Evolutionary conservation across 2,888 invertebrate genomes (phyloP), one percentile per base, ranked within the genome.

Genomic region (Myopa tessellatipennis): DNA sequence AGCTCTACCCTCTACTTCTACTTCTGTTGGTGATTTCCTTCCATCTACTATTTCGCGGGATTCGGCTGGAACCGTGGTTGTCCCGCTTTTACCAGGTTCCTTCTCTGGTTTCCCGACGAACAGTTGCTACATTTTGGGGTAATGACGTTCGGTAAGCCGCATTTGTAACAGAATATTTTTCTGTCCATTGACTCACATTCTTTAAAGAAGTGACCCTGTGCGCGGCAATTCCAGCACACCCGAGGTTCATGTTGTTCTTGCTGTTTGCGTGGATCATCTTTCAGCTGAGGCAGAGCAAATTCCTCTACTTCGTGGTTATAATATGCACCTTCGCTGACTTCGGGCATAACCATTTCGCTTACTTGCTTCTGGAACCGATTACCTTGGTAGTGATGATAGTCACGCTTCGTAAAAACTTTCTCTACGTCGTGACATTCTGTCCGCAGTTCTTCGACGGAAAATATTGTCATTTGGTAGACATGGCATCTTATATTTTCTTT

Each of bases 21-120:
- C 3, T 18, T 8, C 18, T 61, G 4, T 26, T 40, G 40, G 4
- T 5, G 1, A 26, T n/a, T 18, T 8, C 5, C n/a, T 8, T 34
- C 3, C 16, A n/a, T 61, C 16, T 18, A 16, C 7, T 14, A 6
- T 16, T 45, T 40, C n/a, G 38, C 68, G 68, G 68, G 38, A 4
- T 18, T 68, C 68, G 4, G 3, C 16, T 68, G 40, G 68, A 45
- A 40, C 16, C 68, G 68, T 40, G 68, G n/a, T 40, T 55, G 34
- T 55, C 75, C 75, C 67, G 65, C 52, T 18, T 26, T 38, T 3
- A 26, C 40, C 68, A 55, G 10, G 55, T n/a, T 52, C 67, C 52
- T 45, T 8, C 26, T 52, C n/a, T 14, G 16, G 75, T 75, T 75
- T 75, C 67, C 67, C 75, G 61, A n/a, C n/a, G 18, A 4, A 61